Base-by-base conservation (phyloP, 2,113 vertebrate species). In the Upupa epops region DNA sequence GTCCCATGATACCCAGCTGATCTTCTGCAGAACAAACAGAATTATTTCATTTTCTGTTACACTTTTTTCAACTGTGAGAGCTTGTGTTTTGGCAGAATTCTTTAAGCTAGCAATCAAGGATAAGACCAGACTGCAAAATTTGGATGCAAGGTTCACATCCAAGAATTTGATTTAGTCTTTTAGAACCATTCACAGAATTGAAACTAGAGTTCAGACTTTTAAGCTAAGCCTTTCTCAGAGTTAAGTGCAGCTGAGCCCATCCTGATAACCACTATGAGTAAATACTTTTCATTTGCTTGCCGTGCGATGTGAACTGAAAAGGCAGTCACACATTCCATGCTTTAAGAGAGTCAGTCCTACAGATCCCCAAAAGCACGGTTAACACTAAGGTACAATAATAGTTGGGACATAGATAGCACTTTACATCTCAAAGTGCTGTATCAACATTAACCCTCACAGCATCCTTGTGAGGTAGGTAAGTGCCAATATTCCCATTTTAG, bases 271-370 rank as follows among this genome's bases (percentile, higher is more conserved):
- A 59, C 26, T 48, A 37, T 55, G 61, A 94, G 80, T 63, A 84
- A 89, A 32, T 93, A 71, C 32, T 89, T 92, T 64, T 25, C 78
- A 28, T 93, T 90, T 88, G 55, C 71, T 66, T 86, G 66, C 72
- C 42, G 66, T 45, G 77, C 82, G 42, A 85, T 66, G 42, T 46
- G 82, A 87, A 76, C 0, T 64, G 29, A 77, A 86, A 87, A 87
- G 83, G 42, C 60, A 85, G 81, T 73, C 60, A 76, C 63, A 65
- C 7, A 42, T 93, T 93, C 84, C 3, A 1, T 34, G 52, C 40
- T 90, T 90, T 61, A 88, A 86, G 31, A 64, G 28, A 90, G 40
- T 75, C 40, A 72, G 46, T 75, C 40, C 56, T 85, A 13, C 55
- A 59, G 45, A 66, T 63, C 75, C 68, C 78, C 87, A 74, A 78